These are phyloP conservation scores for Hafferia zeledoni DNA, from an alignment of 2,797 vertebrate genomes.

Conservation along the genomic window DNA sequence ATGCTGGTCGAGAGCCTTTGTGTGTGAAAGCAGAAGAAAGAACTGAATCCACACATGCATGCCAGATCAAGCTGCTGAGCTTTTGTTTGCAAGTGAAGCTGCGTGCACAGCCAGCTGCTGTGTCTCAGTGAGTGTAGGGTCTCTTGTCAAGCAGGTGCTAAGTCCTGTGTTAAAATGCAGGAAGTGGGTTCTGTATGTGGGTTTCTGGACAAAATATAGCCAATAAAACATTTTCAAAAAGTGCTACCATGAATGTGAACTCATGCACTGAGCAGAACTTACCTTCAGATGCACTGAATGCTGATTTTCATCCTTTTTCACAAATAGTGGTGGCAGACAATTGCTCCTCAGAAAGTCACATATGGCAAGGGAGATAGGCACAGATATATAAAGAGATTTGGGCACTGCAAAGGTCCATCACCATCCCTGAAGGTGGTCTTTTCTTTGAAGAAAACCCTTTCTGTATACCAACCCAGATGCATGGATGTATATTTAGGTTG, in stretches of 20 bases:
- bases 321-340: not conserved
- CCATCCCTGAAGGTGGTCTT: accelerated
- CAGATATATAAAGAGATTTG: not conserved
- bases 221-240: not conserved
- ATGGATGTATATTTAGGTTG: not conserved
- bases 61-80: accelerated
- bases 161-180: not conserved
- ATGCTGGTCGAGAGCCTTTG: accelerated
- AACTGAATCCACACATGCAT: accelerated
- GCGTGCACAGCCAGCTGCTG: accelerated
- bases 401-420: not conserved
- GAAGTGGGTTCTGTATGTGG: not conserved
- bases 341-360: not conserved
- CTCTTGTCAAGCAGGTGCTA: not conserved
- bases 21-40: not conserved
- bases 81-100: not conserved
- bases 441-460: not conserved
- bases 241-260: accelerated
- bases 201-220: not conserved
- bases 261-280: not conserved
- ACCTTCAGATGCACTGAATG: not conserved
- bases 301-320: not conserved
- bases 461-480: not conserved
- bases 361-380: not conserved
- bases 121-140: accelerated